phyloP scores from a whole-genome alignment of 1,140 invertebrate genomes.

The Drosophila sproati region DNA sequence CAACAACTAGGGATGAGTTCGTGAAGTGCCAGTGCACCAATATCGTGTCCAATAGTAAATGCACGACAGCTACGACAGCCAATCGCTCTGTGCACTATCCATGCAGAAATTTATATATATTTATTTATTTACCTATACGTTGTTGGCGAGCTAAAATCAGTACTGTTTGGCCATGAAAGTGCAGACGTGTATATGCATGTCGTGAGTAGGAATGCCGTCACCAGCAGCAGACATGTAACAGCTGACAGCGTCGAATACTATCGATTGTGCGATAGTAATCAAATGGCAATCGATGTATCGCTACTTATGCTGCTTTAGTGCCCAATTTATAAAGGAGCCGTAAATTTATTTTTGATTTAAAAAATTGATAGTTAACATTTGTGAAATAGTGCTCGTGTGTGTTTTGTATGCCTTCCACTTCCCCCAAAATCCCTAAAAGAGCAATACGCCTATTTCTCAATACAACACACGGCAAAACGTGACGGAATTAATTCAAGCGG shows the following conservation, averaged over 20 bases:
- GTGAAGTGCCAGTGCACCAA: conserved; percentile 31
- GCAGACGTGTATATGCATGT: conserved; percentile 8
- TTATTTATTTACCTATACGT: neutral
- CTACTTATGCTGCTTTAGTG: conserved; percentile 33
- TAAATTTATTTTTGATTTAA: conserved; percentile 37
- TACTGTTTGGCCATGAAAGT: neutral
- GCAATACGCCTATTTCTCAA: neutral
- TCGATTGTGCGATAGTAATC: neutral
- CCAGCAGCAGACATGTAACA: conserved; percentile 16
- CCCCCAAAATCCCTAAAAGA: neutral
- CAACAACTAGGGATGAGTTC: conserved; percentile 45
- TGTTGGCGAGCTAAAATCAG: neutral
- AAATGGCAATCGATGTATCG: conserved; percentile 30
- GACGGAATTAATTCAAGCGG: conserved; percentile 45
- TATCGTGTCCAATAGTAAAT: conserved; percentile 25
- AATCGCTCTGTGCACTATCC: neutral
- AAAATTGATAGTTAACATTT: conserved; percentile 47
- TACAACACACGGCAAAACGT: conserved; percentile 14
- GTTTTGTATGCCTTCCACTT: conserved; percentile 15
- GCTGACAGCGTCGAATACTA: conserved; percentile 5
- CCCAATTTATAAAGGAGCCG: conserved; percentile 27
- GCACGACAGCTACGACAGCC: neutral
- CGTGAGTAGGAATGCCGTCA: conserved; percentile 15
- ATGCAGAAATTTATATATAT: neutral
- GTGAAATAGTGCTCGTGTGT: conserved; percentile 20